A percentile compares a stretch with the other conserved stretches of the same genome.
These are phyloP conservation scores for Macroglossus sobrinus DNA, from an alignment of 2,113 vertebrate genomes.

Conservation along the genomic window DNA sequence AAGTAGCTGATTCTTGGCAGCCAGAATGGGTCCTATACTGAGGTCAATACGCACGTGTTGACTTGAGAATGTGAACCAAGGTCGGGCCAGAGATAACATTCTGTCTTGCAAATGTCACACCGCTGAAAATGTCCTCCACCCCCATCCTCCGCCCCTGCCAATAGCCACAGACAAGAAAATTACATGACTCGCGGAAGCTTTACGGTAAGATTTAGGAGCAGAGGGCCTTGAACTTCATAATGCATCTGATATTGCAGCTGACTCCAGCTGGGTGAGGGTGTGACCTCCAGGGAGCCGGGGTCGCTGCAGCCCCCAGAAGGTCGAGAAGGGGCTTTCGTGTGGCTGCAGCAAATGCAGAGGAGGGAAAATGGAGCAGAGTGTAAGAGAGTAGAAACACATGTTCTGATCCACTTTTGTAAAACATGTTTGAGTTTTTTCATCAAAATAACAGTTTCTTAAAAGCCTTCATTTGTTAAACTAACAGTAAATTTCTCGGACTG, in stretches of 20 bases:
- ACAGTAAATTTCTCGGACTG: neutral
- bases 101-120: neutral
- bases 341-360: neutral
- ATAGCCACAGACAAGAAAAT: neutral
- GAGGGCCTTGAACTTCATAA: conserved; percentile 64
- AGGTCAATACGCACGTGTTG: neutral
- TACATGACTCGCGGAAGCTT: neutral
- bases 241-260: conserved; percentile 68
- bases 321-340: neutral
- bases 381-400: neutral
- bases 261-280: conserved; percentile 48
- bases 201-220: conserved; percentile 35
- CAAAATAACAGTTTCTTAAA: neutral
- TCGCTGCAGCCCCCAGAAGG: conserved; percentile 46
- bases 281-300: neutral
- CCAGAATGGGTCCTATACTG: neutral
- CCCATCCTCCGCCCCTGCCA: neutral
- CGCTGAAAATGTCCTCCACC: neutral
- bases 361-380: neutral
- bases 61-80: neutral
- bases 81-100: neutral
- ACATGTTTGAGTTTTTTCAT: neutral
- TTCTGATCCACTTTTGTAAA: neutral
- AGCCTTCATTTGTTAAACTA: neutral
- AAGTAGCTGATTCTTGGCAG: conserved; percentile 12